These are phyloP conservation scores for Heterotis niloticus DNA, from an alignment of 2,113 vertebrate species.

Conservation along the genomic window DNA sequence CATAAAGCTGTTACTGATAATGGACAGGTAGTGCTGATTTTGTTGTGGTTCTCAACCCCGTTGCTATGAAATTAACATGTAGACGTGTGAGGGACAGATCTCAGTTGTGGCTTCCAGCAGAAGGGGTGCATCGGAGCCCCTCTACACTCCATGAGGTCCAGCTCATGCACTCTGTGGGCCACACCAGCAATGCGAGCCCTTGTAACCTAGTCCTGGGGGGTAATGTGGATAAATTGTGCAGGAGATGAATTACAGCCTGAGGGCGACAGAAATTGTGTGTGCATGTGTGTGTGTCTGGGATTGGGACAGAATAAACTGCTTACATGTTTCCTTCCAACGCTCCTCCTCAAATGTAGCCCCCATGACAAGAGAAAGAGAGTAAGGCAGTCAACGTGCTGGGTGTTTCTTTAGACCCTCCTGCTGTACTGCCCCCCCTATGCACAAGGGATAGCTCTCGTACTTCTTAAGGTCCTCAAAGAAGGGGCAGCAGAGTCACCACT, in stretches of 20 bases:
- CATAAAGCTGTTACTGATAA: too few relatives aligned
- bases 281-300: background rate
- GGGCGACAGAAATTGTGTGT: background rate
- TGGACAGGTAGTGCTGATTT: background rate
- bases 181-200: background rate
- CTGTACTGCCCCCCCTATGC: background rate
- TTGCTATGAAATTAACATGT: background rate
- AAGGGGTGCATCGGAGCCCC: background rate
- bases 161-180: background rate
- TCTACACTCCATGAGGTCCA: background rate
- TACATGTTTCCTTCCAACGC: background rate
- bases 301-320: background rate
- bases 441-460: too few relatives aligned
- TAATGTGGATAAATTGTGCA: conserved; percentile 27
- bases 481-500: too few relatives aligned
- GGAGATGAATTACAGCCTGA: conserved; percentile 20
- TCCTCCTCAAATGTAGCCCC: background rate
- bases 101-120: too few relatives aligned
- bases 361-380: background rate
- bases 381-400: background rate
- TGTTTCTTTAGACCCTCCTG: background rate
- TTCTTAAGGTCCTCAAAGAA: too few relatives aligned
- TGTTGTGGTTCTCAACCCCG: background rate
- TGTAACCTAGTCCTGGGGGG: conserved; percentile 5
- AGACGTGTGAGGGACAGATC: too few relatives aligned